phyloP scores from a whole-genome alignment of 2,797 vertebrate species.

The Sciurus carolinensis region DNA sequence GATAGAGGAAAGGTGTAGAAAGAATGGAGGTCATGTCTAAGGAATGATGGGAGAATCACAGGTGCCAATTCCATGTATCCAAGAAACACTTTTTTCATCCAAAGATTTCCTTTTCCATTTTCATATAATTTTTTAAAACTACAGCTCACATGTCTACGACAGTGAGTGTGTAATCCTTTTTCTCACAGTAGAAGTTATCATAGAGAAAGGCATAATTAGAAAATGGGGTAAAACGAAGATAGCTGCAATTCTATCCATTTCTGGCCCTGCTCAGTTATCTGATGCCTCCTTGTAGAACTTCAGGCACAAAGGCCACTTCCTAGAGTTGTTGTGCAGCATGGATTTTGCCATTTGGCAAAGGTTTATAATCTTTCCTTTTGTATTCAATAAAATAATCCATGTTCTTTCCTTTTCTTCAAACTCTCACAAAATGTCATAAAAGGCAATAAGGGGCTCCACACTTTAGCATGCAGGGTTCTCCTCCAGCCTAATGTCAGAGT shows the following conservation, averaged over 20 bases:
- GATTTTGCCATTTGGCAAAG: conserved; percentile 14
- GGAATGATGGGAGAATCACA: background rate
- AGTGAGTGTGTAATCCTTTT: background rate
- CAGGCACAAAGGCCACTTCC: conserved; percentile 1
- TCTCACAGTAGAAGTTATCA: background rate
- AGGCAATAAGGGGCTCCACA: background rate
- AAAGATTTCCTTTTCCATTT: background rate
- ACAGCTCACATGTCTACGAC: background rate
- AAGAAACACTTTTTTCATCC: background rate
- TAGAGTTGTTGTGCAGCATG: background rate
- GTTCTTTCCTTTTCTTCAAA: conserved; percentile 37
- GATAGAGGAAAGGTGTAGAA: background rate
- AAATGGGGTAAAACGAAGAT: background rate
- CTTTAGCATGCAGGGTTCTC: background rate
- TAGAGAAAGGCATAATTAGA: background rate
- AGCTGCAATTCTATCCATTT: background rate
- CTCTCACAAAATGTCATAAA: background rate
- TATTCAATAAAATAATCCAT: conserved; percentile 12
- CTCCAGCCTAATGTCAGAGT: background rate
- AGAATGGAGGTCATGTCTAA: background rate
- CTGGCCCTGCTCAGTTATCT: background rate
- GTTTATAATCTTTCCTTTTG: background rate
- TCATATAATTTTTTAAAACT: background rate
- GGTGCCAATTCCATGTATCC: background rate
- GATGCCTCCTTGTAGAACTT: background rate